phyloP scores from a whole-genome alignment of 1,140 invertebrate genomes.

The Heliconius congener region DNA sequence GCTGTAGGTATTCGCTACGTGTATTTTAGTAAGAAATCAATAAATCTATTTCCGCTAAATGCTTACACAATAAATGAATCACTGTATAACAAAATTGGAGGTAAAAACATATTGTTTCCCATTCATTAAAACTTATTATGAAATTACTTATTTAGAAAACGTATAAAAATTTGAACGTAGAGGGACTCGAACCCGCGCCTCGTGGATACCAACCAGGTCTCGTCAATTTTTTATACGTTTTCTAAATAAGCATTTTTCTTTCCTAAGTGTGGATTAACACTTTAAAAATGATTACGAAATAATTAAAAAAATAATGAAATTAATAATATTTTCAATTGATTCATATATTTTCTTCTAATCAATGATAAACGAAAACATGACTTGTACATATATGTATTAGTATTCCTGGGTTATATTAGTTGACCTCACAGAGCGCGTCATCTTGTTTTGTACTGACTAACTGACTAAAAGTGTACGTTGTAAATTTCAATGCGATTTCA shows the following conservation, averaged over 20 bases:
- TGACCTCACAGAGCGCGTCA: conserved; percentile 18
- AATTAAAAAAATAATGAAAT: no score
- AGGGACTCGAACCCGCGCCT: no score
- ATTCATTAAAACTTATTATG: conserved; percentile 33
- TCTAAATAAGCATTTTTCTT: no score
- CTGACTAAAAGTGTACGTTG: background rate
- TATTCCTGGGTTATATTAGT: conserved; percentile 42
- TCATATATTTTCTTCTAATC: conserved; percentile 11
- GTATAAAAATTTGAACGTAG: no score
- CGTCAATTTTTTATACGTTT: no score
- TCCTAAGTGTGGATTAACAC: no score
- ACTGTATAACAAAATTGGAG: conserved; percentile 16
- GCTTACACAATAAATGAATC: conserved; percentile 25
- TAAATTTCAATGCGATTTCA: background rate
- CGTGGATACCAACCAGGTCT: no score
- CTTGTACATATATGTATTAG: conserved; percentile 27
- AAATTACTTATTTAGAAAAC: conserved; percentile 1
- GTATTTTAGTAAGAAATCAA: background rate
- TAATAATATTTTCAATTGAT: background rate
- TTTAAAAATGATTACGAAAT: no score
- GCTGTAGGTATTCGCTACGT: background rate
- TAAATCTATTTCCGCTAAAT: background rate
- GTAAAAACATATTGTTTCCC: conserved; percentile 18
- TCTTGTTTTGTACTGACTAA: conserved; percentile 5
- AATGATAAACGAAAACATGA: conserved; percentile 29